Conservation (phyloP, 2,797 vertebrate genomes). For the Myiotriccus ornatus region DNA sequence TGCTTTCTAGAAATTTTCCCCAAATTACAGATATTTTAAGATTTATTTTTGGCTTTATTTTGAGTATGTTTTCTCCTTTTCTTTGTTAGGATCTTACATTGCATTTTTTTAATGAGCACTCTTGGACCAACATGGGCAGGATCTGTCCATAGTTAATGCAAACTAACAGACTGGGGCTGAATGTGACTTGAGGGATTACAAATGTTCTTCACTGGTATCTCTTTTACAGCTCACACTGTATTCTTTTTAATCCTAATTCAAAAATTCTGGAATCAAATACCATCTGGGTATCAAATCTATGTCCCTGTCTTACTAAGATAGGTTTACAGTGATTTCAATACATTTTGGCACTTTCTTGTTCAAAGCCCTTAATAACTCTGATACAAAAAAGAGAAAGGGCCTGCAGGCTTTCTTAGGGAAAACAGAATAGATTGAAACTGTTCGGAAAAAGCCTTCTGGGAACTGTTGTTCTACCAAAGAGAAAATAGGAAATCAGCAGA, state of each 20-base stretch:
- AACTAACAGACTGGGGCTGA: not conserved
- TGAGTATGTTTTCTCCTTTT: not conserved
- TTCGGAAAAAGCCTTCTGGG: constrained; percentile 20
- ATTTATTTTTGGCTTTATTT: not conserved
- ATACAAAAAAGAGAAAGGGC: not conserved
- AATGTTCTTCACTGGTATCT: not conserved
- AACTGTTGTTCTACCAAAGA: not conserved
- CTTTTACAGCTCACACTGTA: not conserved
- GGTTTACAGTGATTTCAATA: not conserved
- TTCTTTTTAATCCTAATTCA: not conserved
- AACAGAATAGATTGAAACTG: not conserved
- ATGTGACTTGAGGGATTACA: not conserved
- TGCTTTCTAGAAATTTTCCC: not conserved
- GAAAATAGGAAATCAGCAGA: constrained; percentile 6
- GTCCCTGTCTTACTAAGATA: not conserved
- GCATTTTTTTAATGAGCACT: not conserved
- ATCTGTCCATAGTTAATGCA: not conserved
- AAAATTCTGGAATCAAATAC: not conserved
- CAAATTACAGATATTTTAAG: not conserved
- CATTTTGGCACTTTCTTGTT: not conserved
- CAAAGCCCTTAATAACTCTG: not conserved
- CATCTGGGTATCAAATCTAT: not conserved
- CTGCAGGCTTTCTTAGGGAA: not conserved
- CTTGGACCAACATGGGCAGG: not conserved
- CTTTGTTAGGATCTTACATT: not conserved